Evolutionary conservation across 2,797 vertebrate genomes (phyloP).

Genomic region (Cuniculus paca): DNA sequence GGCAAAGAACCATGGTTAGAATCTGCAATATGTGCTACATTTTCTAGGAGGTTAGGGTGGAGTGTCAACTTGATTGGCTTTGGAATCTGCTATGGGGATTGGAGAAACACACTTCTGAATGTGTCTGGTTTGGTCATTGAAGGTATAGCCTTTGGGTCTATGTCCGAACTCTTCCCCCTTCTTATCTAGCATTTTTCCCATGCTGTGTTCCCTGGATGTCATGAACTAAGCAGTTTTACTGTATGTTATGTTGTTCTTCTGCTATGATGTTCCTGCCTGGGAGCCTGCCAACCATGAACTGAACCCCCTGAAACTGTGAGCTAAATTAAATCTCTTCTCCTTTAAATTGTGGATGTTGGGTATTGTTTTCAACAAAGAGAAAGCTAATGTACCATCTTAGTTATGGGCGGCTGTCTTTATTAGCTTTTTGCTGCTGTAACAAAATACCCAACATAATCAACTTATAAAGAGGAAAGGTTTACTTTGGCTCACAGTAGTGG

Average conservation of each 20-base stretch:
- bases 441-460: not conserved
- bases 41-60: not conserved
- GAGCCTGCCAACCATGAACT: not conserved
- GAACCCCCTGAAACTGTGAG: not conserved
- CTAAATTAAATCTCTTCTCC: not conserved
- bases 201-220: not conserved
- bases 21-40: not conserved
- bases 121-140: not conserved
- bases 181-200: not conserved
- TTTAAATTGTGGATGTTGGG: not conserved
- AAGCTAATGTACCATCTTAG: not conserved
- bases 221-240: not conserved
- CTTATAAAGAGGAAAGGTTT: not conserved
- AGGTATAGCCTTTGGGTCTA: not conserved
- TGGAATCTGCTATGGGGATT: not conserved
- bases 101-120: not conserved
- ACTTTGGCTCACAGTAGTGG: not conserved
- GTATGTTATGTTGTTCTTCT: not conserved
- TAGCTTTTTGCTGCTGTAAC: not conserved
- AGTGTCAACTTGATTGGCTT: not conserved
- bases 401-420: not conserved
- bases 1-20: not conserved
- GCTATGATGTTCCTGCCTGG: not conserved
- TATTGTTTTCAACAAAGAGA: not conserved
- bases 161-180: not conserved